These are phyloP conservation scores for Sycobia sp. DNA, from an alignment of 1,140 invertebrate genomes.

Conservation along the genomic window DNA sequence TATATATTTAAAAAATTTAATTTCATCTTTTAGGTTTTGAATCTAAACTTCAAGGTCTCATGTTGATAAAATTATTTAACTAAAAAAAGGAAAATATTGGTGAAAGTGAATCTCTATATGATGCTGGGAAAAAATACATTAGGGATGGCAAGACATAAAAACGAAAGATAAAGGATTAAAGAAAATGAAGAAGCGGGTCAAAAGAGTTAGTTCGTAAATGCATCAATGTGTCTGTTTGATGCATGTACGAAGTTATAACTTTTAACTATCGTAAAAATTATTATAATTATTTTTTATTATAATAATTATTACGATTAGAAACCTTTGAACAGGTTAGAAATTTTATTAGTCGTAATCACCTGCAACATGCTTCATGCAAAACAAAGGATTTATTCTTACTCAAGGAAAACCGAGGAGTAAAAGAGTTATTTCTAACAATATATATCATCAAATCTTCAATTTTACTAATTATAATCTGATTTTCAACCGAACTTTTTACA, in stretches of 20 bases:
- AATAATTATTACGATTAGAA: too few relatives aligned
- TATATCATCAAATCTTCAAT: too few relatives aligned
- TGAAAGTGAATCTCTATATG: slow-evolving; percentile 28
- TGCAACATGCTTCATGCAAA: slow-evolving; percentile 30
- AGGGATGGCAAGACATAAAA: slow-evolving; percentile 27
- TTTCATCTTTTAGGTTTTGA: slow-evolving; percentile 14
- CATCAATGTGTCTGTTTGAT: too few relatives aligned
- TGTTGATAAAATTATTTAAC: slow-evolving; percentile 19
- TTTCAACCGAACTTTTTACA: too few relatives aligned
- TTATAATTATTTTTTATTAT: too few relatives aligned
- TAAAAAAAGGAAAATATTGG: slow-evolving; percentile 13
- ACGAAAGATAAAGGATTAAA: neutral
- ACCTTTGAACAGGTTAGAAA: too few relatives aligned
- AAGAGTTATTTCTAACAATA: too few relatives aligned
- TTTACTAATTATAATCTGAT: too few relatives aligned
- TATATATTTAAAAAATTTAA: slow-evolving; percentile 37
- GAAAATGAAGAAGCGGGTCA: neutral
- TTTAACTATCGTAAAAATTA: too few relatives aligned
- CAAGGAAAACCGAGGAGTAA: neutral
- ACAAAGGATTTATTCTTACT: neutral
- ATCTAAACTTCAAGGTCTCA: slow-evolving; percentile 31
- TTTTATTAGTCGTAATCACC: too few relatives aligned
- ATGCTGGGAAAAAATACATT: neutral
- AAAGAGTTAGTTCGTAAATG: too few relatives aligned
- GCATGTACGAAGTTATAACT: too few relatives aligned